Evolutionary conservation across 2,888 invertebrate species (phyloP), one percentile per base, ranked within the genome.

Genomic region (Papilio elwesi): DNA sequence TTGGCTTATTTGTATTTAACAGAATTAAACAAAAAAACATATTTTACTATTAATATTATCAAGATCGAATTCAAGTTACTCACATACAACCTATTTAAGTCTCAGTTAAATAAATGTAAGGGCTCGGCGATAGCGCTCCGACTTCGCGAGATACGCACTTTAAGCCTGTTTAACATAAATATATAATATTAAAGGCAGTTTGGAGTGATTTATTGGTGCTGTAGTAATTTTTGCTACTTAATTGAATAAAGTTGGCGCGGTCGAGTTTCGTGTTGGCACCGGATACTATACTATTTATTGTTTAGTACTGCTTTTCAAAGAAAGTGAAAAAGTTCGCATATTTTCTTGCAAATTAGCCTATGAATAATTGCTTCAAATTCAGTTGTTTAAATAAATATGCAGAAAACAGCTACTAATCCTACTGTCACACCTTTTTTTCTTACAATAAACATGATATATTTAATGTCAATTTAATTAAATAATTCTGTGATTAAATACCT

Each of bases 111-210:
- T 68, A 68, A 68, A 59, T 59, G 51, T 13, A 68, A 68, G 68
- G 49, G 26, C 48, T 49, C 49, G 48, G 26, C 12, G 5, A 49
- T 53, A 6, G 0, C 49, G 51, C 36, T 51, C 13, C 59, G 26
- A 49, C n/a, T 36, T 15, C 65, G 66, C 66, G 66, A 59, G 53
- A 70, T 49, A 74, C 70, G 74, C 76, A 68, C 78, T 77, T n/a
- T 76, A 77, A 78, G 76, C 55, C 62, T 78, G 76, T 78, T 80
- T 80, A 76, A 74, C 78, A 78, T 80, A 79, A 81, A 81, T 81
- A 80, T 78, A 76, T 78, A 79, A 81, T 75, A 76, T 71, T 53
- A 64, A 48, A 63, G 70, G 78, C 78, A 77, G 79, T 81, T 80
- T 76, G 73, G 76, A 71, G 78, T 81, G 81, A 81, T 81, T 81